Conservation (phyloP, 2,113 vertebrate species). For the Megatriorchis doriae region DNA sequence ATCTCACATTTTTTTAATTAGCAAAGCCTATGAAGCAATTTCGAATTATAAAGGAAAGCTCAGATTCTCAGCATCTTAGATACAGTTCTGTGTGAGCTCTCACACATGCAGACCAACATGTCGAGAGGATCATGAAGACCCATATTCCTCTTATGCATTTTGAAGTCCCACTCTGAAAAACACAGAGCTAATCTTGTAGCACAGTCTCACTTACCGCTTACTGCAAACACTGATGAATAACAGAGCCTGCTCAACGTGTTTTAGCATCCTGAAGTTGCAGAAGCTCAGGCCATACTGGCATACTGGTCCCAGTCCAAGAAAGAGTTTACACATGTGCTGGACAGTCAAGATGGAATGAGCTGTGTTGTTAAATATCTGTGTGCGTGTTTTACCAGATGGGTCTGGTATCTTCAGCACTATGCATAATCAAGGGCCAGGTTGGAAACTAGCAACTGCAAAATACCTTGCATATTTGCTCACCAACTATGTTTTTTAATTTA, state of each 20-base stretch:
- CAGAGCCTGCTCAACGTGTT: not conserved
- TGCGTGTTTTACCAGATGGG: not conserved
- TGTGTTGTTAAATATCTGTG: not conserved
- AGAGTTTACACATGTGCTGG: not conserved
- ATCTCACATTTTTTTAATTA: not conserved
- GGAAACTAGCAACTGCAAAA: not conserved
- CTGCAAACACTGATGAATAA: not conserved
- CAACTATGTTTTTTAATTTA: not conserved
- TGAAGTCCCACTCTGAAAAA: not conserved
- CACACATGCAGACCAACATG: not conserved
- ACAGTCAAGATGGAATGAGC: not conserved
- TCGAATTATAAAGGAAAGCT: not conserved
- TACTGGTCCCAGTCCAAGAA: not conserved
- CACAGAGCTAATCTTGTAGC: not conserved
- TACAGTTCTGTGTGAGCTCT: not conserved
- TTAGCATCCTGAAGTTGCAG: not conserved
- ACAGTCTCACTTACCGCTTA: not conserved
- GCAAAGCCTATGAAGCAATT: not conserved
- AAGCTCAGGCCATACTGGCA: not conserved
- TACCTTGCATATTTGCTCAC: slow-evolving; percentile 18
- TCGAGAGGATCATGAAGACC: not conserved
- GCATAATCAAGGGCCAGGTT: not conserved
- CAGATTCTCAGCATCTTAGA: not conserved
- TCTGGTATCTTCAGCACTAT: not conserved
- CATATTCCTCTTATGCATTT: not conserved